Percentiles rank a stretch among this genome's conserved stretches.
These are phyloP conservation scores for Drosophila burlai DNA, from an alignment of 1,140 invertebrate genomes.

Conservation along the genomic window DNA sequence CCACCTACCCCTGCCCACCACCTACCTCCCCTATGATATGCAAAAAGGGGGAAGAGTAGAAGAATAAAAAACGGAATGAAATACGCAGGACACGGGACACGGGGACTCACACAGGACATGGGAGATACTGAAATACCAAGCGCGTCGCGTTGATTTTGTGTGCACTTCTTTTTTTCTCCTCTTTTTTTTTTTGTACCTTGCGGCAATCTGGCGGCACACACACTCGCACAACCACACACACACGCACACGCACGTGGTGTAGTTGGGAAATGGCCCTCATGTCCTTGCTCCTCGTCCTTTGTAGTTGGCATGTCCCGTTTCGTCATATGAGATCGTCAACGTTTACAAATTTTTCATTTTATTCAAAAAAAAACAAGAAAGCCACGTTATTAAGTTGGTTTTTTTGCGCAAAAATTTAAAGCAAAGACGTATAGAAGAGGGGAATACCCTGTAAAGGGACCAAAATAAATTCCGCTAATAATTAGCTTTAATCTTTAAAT, in stretches of 20 bases:
- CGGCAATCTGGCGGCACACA: conserved; percentile 72
- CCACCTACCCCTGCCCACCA: conserved; percentile 7
- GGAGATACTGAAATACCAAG: conserved; percentile 55
- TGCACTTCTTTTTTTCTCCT: conserved; percentile 60
- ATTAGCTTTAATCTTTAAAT: not conserved
- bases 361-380: conserved; percentile 61
- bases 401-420: not conserved
- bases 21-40: conserved; percentile 56
- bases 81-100: conserved; percentile 46
- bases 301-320: conserved; percentile 82
- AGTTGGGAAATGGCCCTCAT: conserved; percentile 62
- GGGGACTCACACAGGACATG: conserved; percentile 39
- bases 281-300: conserved; percentile 66
- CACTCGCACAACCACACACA: conserved; percentile 22
- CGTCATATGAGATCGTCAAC: conserved; percentile 79
- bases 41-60: conserved; percentile 55
- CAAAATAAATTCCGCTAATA: not conserved
- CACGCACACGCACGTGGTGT: conserved; percentile 38
- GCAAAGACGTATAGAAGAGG: not conserved
- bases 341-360: conserved; percentile 80
- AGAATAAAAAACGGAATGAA: conserved; percentile 13
- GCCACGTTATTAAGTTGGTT: not conserved
- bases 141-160: conserved; percentile 71
- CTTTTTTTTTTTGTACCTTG: conserved; percentile 60
- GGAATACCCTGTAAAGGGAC: conserved; percentile 12